Base-by-base conservation (phyloP, 1,140 invertebrate genomes). In the Philaenus spumarius region DNA sequence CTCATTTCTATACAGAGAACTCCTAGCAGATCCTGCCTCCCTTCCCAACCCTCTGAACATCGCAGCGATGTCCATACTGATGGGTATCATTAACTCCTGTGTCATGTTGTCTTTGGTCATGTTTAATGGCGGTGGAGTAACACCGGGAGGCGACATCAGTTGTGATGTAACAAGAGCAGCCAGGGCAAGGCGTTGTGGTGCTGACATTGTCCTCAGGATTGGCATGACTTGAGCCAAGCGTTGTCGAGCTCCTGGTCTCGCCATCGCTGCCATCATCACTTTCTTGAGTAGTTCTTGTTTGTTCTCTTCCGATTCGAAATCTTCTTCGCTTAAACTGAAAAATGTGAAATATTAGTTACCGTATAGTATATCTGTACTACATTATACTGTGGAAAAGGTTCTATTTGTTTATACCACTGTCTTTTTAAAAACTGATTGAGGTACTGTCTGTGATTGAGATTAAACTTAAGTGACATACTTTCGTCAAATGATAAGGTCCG, bases 11-110 rank as follows among this genome's bases (percentile, higher is more conserved):
- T 37, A 53, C 14, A 53, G 30, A 22, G 11, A 22, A 24, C 45
- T 50, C 1, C 54, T 23, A 17, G 39, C 23, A 6, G 35, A 53
- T 35, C 22, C 46, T 2, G 39, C 51, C 1, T 60, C 60, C 23
- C 64, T 59, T 0, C 62, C 66, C 9, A 61, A 30, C 7, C 71
- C 74, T 46, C 70, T 71, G 39, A 84, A 77, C 37, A 83, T 73
- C 64, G 82, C 82, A 1, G 81, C 81, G 62, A 83, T 80, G 65
- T 85, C 83, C 58, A 76, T 73, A 48, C 80, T 75, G 58, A 84
- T 82, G 20, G 82, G 82, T 37, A 85, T 64, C 70, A 82, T 73
- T 1, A 84, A 69, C 19, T 83, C 78, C 35, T 79, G 72, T 12
- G 73, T 77, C 1, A 74, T 68, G 47, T 78, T 75, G 58, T 78